Conservation (phyloP, 2,797 vertebrate genomes). For the Argya squamiceps region DNA sequence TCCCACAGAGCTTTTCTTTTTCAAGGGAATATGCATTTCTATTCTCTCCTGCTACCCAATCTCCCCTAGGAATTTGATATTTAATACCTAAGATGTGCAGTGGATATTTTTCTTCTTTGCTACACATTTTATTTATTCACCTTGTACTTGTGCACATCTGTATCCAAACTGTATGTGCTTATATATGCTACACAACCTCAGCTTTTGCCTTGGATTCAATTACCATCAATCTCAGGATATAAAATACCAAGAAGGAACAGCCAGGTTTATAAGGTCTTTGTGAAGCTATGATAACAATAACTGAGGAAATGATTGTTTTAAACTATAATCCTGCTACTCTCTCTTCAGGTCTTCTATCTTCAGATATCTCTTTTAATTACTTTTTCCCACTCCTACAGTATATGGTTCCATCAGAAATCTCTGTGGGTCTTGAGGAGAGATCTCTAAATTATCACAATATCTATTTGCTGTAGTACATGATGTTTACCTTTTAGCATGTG, state of each 20-base stretch:
- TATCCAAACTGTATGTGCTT: neutral
- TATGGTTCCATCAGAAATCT: neutral
- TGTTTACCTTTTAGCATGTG: neutral
- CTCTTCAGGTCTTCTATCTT: neutral
- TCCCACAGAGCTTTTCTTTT: conserved; percentile 24
- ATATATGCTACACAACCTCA: neutral
- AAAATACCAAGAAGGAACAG: neutral
- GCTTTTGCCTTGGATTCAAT: neutral
- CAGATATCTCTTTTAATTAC: neutral
- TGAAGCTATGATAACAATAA: neutral
- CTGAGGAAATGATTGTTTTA: neutral
- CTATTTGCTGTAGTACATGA: neutral
- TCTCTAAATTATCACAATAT: neutral
- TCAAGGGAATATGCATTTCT: conserved; percentile 12
- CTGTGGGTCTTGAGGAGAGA: neutral
- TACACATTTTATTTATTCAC: neutral
- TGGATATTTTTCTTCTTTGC: neutral
- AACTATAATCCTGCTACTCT: neutral
- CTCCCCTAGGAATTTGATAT: neutral
- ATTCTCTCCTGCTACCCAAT: neutral
- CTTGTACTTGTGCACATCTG: neutral
- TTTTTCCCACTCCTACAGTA: neutral
- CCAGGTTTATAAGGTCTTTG: neutral
- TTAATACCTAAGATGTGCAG: neutral
- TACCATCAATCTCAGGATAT: neutral